Evolutionary conservation across 2,797 vertebrate species (phyloP).

Genomic region (Lerista edwardsae): DNA sequence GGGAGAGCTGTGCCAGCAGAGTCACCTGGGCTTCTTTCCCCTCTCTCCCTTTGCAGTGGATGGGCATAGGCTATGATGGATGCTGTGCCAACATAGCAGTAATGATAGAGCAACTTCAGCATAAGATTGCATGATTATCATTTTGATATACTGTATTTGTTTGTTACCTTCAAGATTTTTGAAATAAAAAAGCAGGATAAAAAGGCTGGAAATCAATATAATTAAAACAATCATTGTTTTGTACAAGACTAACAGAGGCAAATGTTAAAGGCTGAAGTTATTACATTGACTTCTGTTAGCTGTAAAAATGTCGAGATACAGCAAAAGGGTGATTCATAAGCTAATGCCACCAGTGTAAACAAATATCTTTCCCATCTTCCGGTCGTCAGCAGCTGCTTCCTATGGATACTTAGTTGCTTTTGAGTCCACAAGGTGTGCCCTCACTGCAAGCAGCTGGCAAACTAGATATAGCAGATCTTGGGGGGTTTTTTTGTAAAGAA

Average conservation of each 20-base stretch:
- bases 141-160: no score
- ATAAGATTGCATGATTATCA: no score
- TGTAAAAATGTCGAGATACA: not conserved
- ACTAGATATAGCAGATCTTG: not conserved
- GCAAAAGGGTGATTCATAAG: not conserved
- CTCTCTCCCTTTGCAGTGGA: no score
- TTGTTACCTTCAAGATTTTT: no score
- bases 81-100: no score
- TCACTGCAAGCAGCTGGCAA: not conserved
- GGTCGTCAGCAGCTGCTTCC: not conserved
- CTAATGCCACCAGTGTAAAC: not conserved
- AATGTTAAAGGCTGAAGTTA: not conserved
- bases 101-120: no score
- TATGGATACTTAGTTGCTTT: not conserved
- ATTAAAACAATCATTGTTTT: no score
- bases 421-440: not conserved
- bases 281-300: not conserved
- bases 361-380: not conserved
- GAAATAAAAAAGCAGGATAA: no score
- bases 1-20: no score
- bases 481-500: not conserved
- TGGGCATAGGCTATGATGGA: no score
- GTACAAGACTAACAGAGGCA: not conserved
- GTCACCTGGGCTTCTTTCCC: no score
- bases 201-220: no score